These are phyloP conservation scores for Melipona bicolor DNA, from an alignment of 2,888 invertebrate species.

Conservation along the genomic window DNA sequence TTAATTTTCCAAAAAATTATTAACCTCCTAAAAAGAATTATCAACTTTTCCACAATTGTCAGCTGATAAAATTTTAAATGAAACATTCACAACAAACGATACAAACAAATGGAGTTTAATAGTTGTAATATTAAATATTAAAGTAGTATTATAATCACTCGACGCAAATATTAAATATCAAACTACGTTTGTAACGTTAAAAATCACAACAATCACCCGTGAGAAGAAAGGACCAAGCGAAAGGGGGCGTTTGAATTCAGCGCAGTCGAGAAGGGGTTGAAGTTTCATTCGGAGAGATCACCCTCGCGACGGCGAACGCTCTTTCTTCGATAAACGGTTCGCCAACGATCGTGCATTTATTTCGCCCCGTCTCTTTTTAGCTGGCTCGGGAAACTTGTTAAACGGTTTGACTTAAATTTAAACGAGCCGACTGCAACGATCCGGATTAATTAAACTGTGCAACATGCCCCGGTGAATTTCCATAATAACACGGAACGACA, in stretches of 20 bases:
- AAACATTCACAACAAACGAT: not conserved
- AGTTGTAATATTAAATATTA: too few species aligned
- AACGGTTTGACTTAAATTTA: conserved; percentile 14
- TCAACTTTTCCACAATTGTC: too few species aligned
- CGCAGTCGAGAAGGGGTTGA: not conserved
- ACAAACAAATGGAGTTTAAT: not conserved
- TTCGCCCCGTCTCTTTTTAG: not conserved
- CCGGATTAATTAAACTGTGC: conserved; percentile 31
- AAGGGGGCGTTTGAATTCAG: not conserved
- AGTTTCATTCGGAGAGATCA: not conserved
- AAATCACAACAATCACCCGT: not conserved
- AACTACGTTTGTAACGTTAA: too few species aligned
- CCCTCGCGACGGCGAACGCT: not conserved
- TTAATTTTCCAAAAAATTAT: too few species aligned
- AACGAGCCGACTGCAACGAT: conserved; percentile 11
- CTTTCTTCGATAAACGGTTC: not conserved
- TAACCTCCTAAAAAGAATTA: too few species aligned
- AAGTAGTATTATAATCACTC: too few species aligned
- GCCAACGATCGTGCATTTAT: not conserved
- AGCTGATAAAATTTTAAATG: not conserved
- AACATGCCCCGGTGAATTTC: conserved; percentile 16
- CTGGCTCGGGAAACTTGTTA: not conserved
- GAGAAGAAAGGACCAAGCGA: not conserved
- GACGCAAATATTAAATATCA: too few species aligned
- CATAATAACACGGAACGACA: conserved; percentile 28